Base-by-base conservation (phyloP, 2,888 invertebrate genomes). In the Camptogramma bilineatum region DNA sequence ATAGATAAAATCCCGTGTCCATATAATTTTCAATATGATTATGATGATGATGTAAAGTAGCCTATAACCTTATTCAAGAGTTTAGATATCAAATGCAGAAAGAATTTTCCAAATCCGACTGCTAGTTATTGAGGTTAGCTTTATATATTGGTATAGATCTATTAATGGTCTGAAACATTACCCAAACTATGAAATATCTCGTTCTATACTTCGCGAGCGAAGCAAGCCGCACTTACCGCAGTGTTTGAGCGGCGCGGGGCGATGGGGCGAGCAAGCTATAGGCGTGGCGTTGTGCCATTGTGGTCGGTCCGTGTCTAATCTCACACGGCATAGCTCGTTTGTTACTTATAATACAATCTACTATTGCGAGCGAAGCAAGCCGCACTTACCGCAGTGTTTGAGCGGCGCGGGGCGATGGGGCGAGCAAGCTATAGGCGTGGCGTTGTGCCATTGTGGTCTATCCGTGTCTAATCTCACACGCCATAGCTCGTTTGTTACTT, bases 241-340 rank as follows among this genome's bases (percentile, higher is more conserved):
- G 78, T 94, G 95, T 74, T 95, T 95, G 79, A 95, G 88, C 0
- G 93, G 87, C 60, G 93, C 89, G 0, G 87, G 73, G 56, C 90
- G 74, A 85, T 94, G 89, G 87, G 95, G 73, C 80, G 90, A 76
- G 90, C 95, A 80, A 0, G 93, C 87, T 67, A 94, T 94, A 0
- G 97, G 97, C 0, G 97, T 97, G 8, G 97, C 95, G 83, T 97
- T 97, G 76, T 95, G 95, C 99, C 99, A 99, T 24, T 94, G 94
- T 74, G 96, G 95, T 1, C 95, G 95, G 57, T 94, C 95, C 0
- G 70, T 65, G 61, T 83, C 83, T 2, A 98, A 94, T 79, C 97
- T 96, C 74, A 97, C 97, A 1, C 96, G 95, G 99, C 99, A 99
- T 46, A 99, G 88, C 84, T 99, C 98, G 73, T 94, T 94, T 0